A percentile compares a stretch with the other conserved stretches of the same genome.
These are phyloP conservation scores for Xiphophorus hellerii DNA, from an alignment of 2,113 vertebrate species.

Conservation along the genomic window DNA sequence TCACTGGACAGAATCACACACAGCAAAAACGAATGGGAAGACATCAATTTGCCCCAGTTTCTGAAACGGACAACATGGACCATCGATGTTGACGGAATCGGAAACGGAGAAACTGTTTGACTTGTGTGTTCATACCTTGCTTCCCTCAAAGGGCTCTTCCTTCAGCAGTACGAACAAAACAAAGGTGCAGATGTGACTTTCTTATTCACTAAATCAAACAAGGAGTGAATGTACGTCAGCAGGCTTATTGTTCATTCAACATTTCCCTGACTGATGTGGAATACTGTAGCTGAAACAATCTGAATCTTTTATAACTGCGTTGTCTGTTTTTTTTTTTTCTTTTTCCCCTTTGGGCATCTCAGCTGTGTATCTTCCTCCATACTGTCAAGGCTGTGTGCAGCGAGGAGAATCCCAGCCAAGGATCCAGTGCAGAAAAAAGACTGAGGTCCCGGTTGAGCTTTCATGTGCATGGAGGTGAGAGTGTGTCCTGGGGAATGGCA, in stretches of 20 bases:
- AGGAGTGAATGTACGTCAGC: constrained; percentile 43
- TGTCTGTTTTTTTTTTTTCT: constrained; percentile 12
- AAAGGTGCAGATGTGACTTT: constrained; percentile 61
- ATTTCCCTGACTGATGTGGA: constrained; percentile 38
- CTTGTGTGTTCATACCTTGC: constrained; percentile 77
- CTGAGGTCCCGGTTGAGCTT: constrained; percentile 37
- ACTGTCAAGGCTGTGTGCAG: constrained; percentile 36
- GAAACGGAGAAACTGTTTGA: constrained; percentile 42
- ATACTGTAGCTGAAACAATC: constrained; percentile 38
- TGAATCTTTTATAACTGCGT: constrained; percentile 42
- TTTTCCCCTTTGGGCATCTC: constrained; percentile 40
- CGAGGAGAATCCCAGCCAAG: constrained; percentile 41
- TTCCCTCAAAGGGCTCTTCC: constrained; percentile 84
- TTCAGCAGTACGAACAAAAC: constrained; percentile 75
- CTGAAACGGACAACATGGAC: constrained; percentile 62
- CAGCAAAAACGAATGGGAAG: constrained; percentile 56
- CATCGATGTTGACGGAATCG: constrained; percentile 60
- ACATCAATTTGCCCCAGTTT: constrained; percentile 45
- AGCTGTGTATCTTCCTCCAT: constrained; percentile 50
- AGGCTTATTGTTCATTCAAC: constrained; percentile 50
- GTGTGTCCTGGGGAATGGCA: constrained; percentile 61
- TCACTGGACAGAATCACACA: constrained; percentile 56
- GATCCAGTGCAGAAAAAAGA: constrained; percentile 45
- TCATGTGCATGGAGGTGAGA: constrained; percentile 67
- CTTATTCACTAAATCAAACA: constrained; percentile 40